Base-by-base conservation (phyloP, 2,888 invertebrate genomes). In the Lasioglossum morio region DNA sequence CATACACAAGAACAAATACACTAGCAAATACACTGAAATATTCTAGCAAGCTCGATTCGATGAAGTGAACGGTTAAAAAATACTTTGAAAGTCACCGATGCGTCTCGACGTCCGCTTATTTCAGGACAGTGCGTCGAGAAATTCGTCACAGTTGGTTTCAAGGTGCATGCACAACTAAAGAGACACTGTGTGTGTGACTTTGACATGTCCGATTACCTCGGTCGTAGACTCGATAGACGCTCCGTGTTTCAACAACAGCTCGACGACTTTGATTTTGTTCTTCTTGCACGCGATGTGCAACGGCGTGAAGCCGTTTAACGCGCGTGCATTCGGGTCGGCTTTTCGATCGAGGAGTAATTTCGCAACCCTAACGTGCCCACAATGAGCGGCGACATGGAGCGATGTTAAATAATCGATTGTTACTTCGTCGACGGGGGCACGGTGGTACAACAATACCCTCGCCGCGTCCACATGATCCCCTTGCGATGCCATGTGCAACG, bases 251-350 rank as follows among this genome's bases (percentile, higher is more conserved):
- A 99, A 96, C 79, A 99, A 96, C 86, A 99, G 95, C 95, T 99
- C 99, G 12, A 99, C 99, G 74, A 99, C 98, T 95, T 99, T 99
- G 92, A 99, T 98, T 79, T 99, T 96, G 95, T 99, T 99, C 96
- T 99, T 99, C 96, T 99, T 99, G 96, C 99, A 99, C 5, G 99
- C 99, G 93, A 99, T 99, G 95, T 99, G 99, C 79, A 99, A 96
- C 0, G 99, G 99, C 0, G 99, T 99, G 95, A 99, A 99, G 0
- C 99, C 99, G 95, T 99, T 99, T 53, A 99, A 96, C 5, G 99
- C 99, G 57, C 99, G 96, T 0, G 99, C 98, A 95, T 99, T 99
- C 0, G 99, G 98, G 96, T 99, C 99, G n/a, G 99, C 99, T 93
- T 98, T 98, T 91, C 98, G 97, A 94, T 99, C 99, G 84, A 99